Evolutionary conservation across 1,140 invertebrate species (phyloP), one percentile per base, ranked within the genome.

Genomic region (Holotrichia oblita): DNA sequence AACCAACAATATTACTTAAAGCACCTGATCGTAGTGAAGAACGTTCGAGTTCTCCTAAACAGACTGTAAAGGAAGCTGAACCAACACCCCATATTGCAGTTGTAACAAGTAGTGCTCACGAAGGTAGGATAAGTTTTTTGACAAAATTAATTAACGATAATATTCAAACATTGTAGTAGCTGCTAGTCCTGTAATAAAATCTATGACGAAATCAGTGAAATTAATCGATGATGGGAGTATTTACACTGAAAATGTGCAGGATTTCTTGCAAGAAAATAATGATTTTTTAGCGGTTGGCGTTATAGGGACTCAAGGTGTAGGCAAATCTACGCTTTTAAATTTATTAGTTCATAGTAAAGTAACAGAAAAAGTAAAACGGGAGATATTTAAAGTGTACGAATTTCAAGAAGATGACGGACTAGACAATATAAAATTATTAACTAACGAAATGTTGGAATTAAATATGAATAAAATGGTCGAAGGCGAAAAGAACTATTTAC

Each of bases 241-340:
- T 79, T 82, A 88, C 20, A 87, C 86, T 73, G 93, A 94, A 80
- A 88, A 84, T 83, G 84, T 90, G 42, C 85, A 92, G 80, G 95
- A 96, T 82, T 93, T 91, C 87, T 88, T 97, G 17, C 88, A 92
- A 81, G 96, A 97, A 81, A 88, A 88, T 34, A 94, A 94, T 78
- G 95, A 97, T 84, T 97, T 96, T 88, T 88, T 96, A 61, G 94
- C 96, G 77, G 91, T 98, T 69, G 95, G 95, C 20, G 89, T 93
- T 41, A 85, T 93, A 81, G 94, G 92, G 84, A 85, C 90, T 1
- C 95, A 96, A 88, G 93, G 95, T 59, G 92, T 93, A 17, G 96
- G 96, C 3, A 98, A 98, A 89, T 97, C 96, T 27, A 95, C 94
- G 34, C 90, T 97, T 73, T 86, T 97, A 83, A 96, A 96, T 83